A percentile compares a stretch with the other conserved stretches of the same genome.
Evolutionary conservation across 2,888 invertebrate species (phyloP).

Genomic region (Netelia melanura): DNA sequence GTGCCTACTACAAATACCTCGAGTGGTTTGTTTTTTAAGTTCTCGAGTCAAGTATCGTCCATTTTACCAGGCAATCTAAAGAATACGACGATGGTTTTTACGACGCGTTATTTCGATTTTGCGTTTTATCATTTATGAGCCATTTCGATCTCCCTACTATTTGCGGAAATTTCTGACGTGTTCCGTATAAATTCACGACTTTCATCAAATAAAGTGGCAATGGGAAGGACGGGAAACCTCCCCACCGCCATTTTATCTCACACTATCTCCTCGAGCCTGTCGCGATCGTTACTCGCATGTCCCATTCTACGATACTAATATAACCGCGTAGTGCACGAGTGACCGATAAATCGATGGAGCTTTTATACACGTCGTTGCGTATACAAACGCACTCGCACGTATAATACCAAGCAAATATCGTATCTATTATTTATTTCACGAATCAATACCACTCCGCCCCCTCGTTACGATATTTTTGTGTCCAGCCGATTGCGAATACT

Average conservation of each 20-base stretch:
- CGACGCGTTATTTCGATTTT: slow-evolving; percentile 37
- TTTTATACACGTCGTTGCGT: neutral
- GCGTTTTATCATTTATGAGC: slow-evolving; percentile 45
- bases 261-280: slow-evolving; percentile 24
- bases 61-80: too few relatives aligned
- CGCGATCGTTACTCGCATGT: slow-evolving; percentile 17
- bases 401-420: neutral
- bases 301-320: slow-evolving; percentile 1
- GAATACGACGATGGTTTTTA: too few relatives aligned
- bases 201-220: slow-evolving; percentile 62
- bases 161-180: slow-evolving; percentile 57
- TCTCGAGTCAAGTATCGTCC: too few relatives aligned
- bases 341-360: slow-evolving; percentile 47
- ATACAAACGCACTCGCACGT: neutral
- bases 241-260: neutral
- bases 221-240: slow-evolving; percentile 8
- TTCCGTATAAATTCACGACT: slow-evolving; percentile 53
- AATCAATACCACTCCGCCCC: too few relatives aligned
- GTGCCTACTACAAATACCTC: too few relatives aligned
- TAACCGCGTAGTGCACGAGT: slow-evolving; percentile 1
- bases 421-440: neutral
- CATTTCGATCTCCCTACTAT: slow-evolving; percentile 34
- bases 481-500: too few relatives aligned
- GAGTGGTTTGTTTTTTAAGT: too few relatives aligned
- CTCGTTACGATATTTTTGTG: too few relatives aligned